These are phyloP conservation scores for Tromatobia lineatoria DNA, from an alignment of 2,888 invertebrate species.

Conservation along the genomic window DNA sequence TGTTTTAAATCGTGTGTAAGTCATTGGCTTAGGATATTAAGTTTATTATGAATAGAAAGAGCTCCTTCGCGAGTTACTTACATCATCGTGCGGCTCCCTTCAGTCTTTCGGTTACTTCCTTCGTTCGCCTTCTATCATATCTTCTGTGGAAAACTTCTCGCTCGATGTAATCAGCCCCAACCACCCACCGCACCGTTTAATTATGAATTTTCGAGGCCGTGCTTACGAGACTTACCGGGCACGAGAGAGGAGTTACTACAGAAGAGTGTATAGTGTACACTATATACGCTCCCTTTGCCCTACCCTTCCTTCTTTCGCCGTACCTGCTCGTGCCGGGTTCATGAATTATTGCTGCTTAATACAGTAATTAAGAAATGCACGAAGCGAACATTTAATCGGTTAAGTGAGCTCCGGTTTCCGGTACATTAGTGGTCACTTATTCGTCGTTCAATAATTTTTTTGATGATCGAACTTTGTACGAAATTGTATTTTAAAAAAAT, in stretches of 20 bases:
- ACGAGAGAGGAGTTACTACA: slow-evolving; percentile 56
- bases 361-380: slow-evolving; percentile 61
- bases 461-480: background rate
- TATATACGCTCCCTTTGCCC: slow-evolving; percentile 12
- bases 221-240: slow-evolving; percentile 68
- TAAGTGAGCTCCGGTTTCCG: slow-evolving; percentile 20
- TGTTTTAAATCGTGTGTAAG: background rate
- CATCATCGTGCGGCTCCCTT: background rate
- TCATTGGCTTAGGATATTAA: background rate
- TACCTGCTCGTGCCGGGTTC: slow-evolving; percentile 59
- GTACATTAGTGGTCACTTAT: slow-evolving; percentile 17
- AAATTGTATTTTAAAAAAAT: background rate
- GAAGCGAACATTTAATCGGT: slow-evolving; percentile 16
- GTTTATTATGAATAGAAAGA: slow-evolving; percentile 24
- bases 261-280: slow-evolving; percentile 46
- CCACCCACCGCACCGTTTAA: slow-evolving; percentile 76
- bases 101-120: slow-evolving; percentile 70
- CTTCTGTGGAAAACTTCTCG: slow-evolving; percentile 70
- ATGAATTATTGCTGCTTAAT: slow-evolving; percentile 67
- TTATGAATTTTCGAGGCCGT: slow-evolving; percentile 81
- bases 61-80: slow-evolving; percentile 28
- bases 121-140: slow-evolving; percentile 52
- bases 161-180: slow-evolving; percentile 81
- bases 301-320: slow-evolving; percentile 30
- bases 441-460: background rate